Base-by-base conservation (phyloP, 2,797 vertebrate genomes). In the Neopelma chrysocephalum region DNA sequence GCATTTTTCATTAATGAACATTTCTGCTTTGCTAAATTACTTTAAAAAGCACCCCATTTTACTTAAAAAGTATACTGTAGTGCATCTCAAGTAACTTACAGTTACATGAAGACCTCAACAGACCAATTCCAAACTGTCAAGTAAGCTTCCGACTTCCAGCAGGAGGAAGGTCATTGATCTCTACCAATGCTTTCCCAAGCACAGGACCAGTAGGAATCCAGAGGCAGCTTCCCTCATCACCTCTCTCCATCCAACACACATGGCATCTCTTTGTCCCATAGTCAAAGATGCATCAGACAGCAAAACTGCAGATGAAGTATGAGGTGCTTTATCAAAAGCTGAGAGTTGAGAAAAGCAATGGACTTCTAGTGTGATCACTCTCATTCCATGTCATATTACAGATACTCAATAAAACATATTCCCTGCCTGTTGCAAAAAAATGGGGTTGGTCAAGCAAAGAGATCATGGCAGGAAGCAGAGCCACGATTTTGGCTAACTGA, bases 361-460 rank as follows among this genome's bases (percentile, higher is more conserved):
- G 22, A 73, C 17, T 76, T 79, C 42, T 42, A 21, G 10, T 6
- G 11, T 2, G 11, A 61, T 34, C 34, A 20, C 4, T 27, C 26
- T 13, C 15, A 11, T 58, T 58, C 21, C 3, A 1, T 1, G 0
- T 16, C 56, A 57, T 10, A 10, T 3, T 14, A 29, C 17, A 50
- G n/a, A 70, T 32, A 14, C 15, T 82, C 68, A 66, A 13, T 58
- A 65, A 70, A 85, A 66, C 22, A 20, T 11, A 64, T 12, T 34
- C 27, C 14, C 25, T 54, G 31, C 10, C 32, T 62, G 22, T 16
- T 40, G 6, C 11, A 66, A 62, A 61, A 73, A 62, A 51, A 27
- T 1, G 0, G 15, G 5, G 15, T 1, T 54, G 36, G 22, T 53
- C 47, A 73, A 88, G 27, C 36, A 83, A 64, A 72, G 72, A 58